A percentile compares a stretch with the other conserved stretches of the same genome.
Conservation (phyloP, 2,113 vertebrate species). For the Eretmochelys imbricata region DNA sequence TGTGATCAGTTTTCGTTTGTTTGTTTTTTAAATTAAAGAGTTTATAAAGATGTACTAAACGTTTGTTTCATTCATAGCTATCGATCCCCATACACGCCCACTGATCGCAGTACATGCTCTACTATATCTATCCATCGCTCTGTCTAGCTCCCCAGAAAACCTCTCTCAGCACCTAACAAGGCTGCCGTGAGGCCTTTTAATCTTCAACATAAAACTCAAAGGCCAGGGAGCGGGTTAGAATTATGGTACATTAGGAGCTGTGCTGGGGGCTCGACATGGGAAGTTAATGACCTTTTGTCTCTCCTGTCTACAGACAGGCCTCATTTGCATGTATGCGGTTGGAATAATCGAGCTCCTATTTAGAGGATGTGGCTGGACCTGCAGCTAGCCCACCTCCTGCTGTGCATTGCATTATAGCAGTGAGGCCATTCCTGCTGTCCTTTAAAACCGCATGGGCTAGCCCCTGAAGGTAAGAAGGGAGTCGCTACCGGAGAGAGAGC, state of each 20-base stretch:
- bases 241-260: slow-evolving; percentile 65
- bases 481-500: not conserved
- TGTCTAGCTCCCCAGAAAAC: not conserved
- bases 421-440: slow-evolving; percentile 36
- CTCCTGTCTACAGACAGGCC: slow-evolving; percentile 75
- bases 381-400: slow-evolving; percentile 41
- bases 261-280: slow-evolving; percentile 68
- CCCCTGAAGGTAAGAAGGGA: not conserved
- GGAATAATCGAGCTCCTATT: slow-evolving; percentile 71
- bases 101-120: rapidly evolving
- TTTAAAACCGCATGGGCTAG: slow-evolving; percentile 37
- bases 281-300: slow-evolving; percentile 81
- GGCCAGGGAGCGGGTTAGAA: slow-evolving; percentile 18
- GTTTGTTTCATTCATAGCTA: not conserved
- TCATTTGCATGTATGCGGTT: slow-evolving; percentile 79
- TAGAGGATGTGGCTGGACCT: slow-evolving; percentile 60
- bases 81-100: rapidly evolving
- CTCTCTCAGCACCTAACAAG: not conserved
- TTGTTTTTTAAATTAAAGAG: not conserved
- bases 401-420: slow-evolving; percentile 23
- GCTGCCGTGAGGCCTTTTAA: not conserved
- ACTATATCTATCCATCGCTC: not conserved
- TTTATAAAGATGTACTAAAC: not conserved
- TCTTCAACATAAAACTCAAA: not conserved
- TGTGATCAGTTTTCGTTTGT: not conserved